Evolutionary conservation across 2,113 vertebrate genomes (phyloP).

Genomic region (Plestiodon gilberti): DNA sequence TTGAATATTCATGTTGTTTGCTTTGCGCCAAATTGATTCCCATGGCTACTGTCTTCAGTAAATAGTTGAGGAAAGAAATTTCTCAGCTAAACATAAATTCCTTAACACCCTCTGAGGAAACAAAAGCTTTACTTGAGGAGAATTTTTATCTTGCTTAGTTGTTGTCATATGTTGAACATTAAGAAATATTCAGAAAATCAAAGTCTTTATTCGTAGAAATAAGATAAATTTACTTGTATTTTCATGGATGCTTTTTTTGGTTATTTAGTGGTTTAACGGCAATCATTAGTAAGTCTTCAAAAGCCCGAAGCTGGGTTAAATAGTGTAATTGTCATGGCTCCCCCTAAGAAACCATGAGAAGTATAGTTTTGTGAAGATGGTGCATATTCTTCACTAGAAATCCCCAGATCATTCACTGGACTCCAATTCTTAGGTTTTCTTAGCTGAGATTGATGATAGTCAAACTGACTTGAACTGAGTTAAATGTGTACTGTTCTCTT

Average conservation of each 20-base stretch:
- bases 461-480: not conserved
- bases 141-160: slow-evolving; percentile 57
- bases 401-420: not conserved
- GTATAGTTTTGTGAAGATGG: not conserved
- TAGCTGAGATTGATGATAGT: not conserved
- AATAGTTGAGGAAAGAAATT: slow-evolving; percentile 65
- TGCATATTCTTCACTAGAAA: not conserved
- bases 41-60: slow-evolving; percentile 50
- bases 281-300: slow-evolving; percentile 60
- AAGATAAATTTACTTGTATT: slow-evolving; percentile 60
- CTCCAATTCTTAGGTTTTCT: not conserved
- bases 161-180: slow-evolving; percentile 62
- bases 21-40: slow-evolving; percentile 36
- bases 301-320: slow-evolving; percentile 11
- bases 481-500: not conserved
- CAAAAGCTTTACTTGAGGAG: slow-evolving; percentile 56
- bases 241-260: slow-evolving; percentile 54
- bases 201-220: slow-evolving; percentile 68
- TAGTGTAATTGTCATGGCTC: not conserved
- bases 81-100: slow-evolving; percentile 44
- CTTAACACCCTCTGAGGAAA: slow-evolving; percentile 53
- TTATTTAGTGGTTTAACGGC: slow-evolving; percentile 66
- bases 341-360: not conserved
- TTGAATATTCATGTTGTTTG: slow-evolving; percentile 50
- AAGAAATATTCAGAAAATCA: slow-evolving; percentile 66